Percentiles rank a stretch among this genome's conserved stretches.
These are phyloP conservation scores for Ramphastos sulfuratus DNA, from an alignment of 2,113 vertebrate genomes.

Conservation along the genomic window DNA sequence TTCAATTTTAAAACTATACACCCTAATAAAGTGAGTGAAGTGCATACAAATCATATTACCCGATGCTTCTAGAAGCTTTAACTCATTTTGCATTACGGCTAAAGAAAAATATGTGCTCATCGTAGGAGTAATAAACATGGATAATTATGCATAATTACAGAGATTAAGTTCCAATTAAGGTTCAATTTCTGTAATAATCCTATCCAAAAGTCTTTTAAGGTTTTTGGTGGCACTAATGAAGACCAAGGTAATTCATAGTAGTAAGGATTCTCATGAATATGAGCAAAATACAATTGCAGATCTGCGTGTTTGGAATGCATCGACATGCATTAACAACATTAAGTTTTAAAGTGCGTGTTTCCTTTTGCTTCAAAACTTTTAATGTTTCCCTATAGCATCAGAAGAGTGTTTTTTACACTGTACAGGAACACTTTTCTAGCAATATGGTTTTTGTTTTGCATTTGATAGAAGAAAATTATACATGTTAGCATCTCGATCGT, in stretches of 20 bases:
- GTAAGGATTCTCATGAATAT: slow-evolving; percentile 1
- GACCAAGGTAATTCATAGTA: slow-evolving; percentile 48
- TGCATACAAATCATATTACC: slow-evolving; percentile 67
- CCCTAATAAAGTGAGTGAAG: slow-evolving; percentile 70
- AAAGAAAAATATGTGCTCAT: slow-evolving; percentile 69
- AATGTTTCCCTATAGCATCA: neutral
- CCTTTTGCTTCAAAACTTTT: neutral
- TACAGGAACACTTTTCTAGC: neutral
- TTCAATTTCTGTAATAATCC: slow-evolving; percentile 70
- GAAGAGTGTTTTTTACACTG: neutral
- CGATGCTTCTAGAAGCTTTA: slow-evolving; percentile 63
- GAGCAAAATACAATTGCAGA: slow-evolving; percentile 4
- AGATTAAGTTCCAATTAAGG: slow-evolving; percentile 76
- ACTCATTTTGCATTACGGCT: slow-evolving; percentile 52
- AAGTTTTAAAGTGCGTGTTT: neutral
- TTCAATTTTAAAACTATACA: slow-evolving; percentile 64
- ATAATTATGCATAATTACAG: slow-evolving; percentile 76
- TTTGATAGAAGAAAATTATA: neutral
- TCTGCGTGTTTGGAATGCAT: neutral
- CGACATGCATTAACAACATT: neutral
- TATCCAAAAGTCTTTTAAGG: slow-evolving; percentile 61
- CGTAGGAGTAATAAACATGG: slow-evolving; percentile 69
- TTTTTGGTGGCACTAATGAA: slow-evolving; percentile 64
- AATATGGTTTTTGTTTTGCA: neutral
- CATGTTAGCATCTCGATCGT: neutral